These are phyloP conservation scores for Sarotherodon lohbergeri DNA, from an alignment of 2,113 vertebrate genomes.

Conservation along the genomic window DNA sequence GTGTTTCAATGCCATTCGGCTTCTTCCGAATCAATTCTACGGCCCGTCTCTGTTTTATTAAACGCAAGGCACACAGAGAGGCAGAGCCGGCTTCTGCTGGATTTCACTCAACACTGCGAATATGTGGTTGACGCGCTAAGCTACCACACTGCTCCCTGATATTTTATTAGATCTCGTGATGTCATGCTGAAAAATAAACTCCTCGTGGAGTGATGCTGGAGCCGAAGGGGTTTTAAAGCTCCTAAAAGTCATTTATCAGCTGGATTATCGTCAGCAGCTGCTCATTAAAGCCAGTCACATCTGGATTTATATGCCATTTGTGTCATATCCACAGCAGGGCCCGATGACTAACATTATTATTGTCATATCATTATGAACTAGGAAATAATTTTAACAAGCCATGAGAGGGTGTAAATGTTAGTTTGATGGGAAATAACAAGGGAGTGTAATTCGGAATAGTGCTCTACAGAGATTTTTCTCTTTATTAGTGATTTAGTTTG, in stretches of 20 bases:
- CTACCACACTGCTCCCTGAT: conserved; percentile 23
- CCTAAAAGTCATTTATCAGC: conserved; percentile 58
- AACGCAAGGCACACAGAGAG: background rate
- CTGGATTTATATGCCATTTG: conserved; percentile 60
- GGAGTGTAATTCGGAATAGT: background rate
- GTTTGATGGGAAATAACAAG: background rate
- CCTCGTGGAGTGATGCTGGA: conserved; percentile 18
- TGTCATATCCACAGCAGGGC: conserved; percentile 46
- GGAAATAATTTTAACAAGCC: background rate
- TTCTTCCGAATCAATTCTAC: background rate
- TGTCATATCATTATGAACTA: background rate
- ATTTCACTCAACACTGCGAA: conserved; percentile 15
- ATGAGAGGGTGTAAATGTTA: background rate
- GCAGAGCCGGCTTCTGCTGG: background rate
- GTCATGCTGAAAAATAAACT: conserved; percentile 50
- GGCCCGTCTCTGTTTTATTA: background rate
- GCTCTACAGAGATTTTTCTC: background rate
- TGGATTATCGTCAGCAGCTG: conserved; percentile 63
- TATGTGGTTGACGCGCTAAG: background rate
- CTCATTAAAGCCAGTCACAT: conserved; percentile 61
- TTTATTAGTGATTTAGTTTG: background rate
- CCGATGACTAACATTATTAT: conserved; percentile 14
- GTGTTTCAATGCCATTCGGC: background rate
- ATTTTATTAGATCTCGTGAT: conserved; percentile 50
- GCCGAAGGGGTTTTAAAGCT: conserved; percentile 33